Base-by-base conservation (phyloP, 2,113 vertebrate genomes). In the Cottus gobio region DNA sequence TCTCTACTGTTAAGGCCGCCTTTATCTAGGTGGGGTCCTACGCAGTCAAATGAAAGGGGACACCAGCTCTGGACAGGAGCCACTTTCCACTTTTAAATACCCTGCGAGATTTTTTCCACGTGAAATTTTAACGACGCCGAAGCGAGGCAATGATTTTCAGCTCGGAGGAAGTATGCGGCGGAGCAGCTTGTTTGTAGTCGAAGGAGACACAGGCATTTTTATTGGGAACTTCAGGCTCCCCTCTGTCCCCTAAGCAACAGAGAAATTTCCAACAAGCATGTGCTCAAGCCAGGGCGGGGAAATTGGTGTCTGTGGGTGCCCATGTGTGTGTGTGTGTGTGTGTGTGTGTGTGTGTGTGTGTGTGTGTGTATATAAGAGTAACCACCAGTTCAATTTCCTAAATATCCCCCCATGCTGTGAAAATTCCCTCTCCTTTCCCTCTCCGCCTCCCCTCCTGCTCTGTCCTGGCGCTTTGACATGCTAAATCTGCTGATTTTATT, bases 401-500 rank as follows among this genome's bases (percentile, higher is more conserved):
- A 94, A 94, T 93, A 82, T 90, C 87, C 82, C 84, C 93, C 72
- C 89, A 86, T 89, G 85, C 88, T 89, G 90, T 92, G 91, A 91
- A 90, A 92, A 90, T 92, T 89, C 89, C 83, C 90, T 89, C 86
- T 89, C 89, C 88, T 85, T 84, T 65, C 76, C 85, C 88, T 85
- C 86, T 65, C 76, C 85, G 44, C 65, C 77, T 72, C 77, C 83
- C 62, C 79, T 62, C 76, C 82, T 36, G 13, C 77, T 84, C 84
- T 66, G 86, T 85, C 84, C 89, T 76, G 77, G 84, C 60, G 81
- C 94, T 95, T 96, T 95, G 94, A 95, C 94, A 95, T 95, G 95
- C 92, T 94, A 95, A 96, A 94, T 95, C 94, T 91, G 88, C 94
- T 92, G 93, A 94, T 95, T 95, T 95, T 94, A 94, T 95, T 95